These are phyloP conservation scores for Willowsia nigromaculata DNA, from an alignment of 2,888 invertebrate genomes.

Conservation along the genomic window DNA sequence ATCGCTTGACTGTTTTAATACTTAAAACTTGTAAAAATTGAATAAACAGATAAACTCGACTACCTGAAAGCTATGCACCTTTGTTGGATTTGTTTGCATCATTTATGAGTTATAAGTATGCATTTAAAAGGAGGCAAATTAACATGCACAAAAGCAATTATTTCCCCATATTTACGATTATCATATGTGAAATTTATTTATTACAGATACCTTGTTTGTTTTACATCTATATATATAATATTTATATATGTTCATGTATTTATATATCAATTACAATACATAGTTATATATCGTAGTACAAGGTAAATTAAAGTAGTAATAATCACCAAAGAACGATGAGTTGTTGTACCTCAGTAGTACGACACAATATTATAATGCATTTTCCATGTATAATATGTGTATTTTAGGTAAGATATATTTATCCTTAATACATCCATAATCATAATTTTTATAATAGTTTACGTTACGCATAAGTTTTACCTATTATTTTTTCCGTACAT, in stretches of 20 bases:
- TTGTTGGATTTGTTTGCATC: neutral
- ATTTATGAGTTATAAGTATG: neutral
- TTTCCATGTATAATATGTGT: conserved; percentile 5
- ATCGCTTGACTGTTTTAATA: conserved; percentile 11
- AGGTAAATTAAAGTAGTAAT: conserved; percentile 56
- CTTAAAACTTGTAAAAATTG: neutral
- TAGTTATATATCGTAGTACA: conserved; percentile 53
- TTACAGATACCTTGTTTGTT: conserved; percentile 73
- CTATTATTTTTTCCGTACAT: conserved; percentile 4
- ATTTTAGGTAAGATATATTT: neutral
- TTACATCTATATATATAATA: conserved; percentile 68
- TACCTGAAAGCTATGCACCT: neutral
- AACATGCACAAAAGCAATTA: neutral
- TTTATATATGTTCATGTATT: conserved; percentile 16
- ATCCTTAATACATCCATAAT: conserved; percentile 29
- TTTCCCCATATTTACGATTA: neutral
- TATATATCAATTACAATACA: conserved; percentile 33
- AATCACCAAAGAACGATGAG: conserved; percentile 63
- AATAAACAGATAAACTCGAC: conserved; percentile 27
- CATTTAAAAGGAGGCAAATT: neutral
- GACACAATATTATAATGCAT: conserved; percentile 37
- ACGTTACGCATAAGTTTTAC: neutral
- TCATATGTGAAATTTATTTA: conserved; percentile 72
- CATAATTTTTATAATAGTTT: neutral
- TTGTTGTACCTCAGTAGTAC: conserved; percentile 68